Evolutionary conservation across 2,113 vertebrate genomes (phyloP), one percentile per base, ranked within the genome.

Genomic region (Sitta europaea): DNA sequence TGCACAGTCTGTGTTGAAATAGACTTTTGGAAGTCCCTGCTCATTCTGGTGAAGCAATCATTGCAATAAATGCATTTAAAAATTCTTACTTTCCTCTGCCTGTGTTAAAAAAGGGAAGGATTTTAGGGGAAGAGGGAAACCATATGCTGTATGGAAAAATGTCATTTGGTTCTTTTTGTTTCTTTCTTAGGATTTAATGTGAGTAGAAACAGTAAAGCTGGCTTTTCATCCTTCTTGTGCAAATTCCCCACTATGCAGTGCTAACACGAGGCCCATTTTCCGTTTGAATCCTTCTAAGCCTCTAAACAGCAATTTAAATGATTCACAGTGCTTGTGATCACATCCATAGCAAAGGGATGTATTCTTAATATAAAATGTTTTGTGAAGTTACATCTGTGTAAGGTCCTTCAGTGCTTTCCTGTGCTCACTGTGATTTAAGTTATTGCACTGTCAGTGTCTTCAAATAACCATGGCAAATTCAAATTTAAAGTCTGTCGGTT

Each of bases 401-500:
- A 43, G 65, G 25, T 83, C 87, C 42, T 66, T 72, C 77, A 70
- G 1, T 90, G 82, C 18, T 83, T 93, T 76, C 50, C 42, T 70
- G 20, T 72, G 81, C 88, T 92, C 53, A 7, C 51, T 77, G 42
- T 92, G 74, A 79, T 93, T 87, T 89, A 87, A 91, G 57, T 95
- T 83, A 86, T 48, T 75, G 48, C 54, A 63, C 42, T 95, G 81
- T 48, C 62, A 72, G 15, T 83, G 51, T 93, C 86, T 96, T 79
- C 40, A 82, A 85, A 96, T 85, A 93, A 80, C 72, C 72, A 47
- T 55, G 20, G 61, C 38, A 92, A 95, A 94, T 91, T 68, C 67
- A 93, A 74, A 82, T 94, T 94, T 89, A 43, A 85, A 91, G 23
- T 82, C 88, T 91, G 74, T 92, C 90, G 47, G 43, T 80, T 65